Evolutionary conservation across 2,888 invertebrate species (phyloP), one percentile per base, ranked within the genome.

Genomic region (Drosophila hamatofila): DNA sequence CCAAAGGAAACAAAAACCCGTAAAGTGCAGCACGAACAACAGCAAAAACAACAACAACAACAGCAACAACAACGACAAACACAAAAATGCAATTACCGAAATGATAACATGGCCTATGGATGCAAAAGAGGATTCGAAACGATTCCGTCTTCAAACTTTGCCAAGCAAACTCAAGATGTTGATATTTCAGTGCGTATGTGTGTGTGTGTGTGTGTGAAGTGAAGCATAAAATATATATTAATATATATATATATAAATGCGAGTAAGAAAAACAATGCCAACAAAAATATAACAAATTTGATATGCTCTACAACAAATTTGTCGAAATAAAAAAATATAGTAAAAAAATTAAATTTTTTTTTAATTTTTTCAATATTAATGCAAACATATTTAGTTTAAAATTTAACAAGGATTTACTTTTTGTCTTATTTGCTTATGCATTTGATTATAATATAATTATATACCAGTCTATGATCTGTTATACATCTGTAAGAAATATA

Each of bases 11-110:
- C 82, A 74, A 77, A 78, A 86, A 67, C 66, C 68, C 56, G 58
- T 51, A 60, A 70, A 80, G 66, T 81, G 70, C 73, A 76, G 56
- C 54, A 65, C n/a, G 49, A 55, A 41, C 57, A 66, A 51, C 37
- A 70, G 68, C 75, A 75, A 59, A 75, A 81, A 78, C 83, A 82
- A 70, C 74, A 37, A 16, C 7, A 16, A 46, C 67, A 70, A 70
- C 75, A 21, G 2, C 42, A 44, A 59, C 58, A 81, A 80, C 84
- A 82, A 82, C 77, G 82, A 73, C 84, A 86, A 86, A 84, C 86
- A 86, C 86, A 86, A 86, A 86, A 86, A 86, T 87, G 86, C 86
- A 88, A 88, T 87, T 87, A 87, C 83, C 74, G 80, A 87, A 87
- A 88, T 87, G 86, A 87, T 88, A 87, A 87, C 89, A 87, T 80